Percentiles rank a stretch among this genome's conserved stretches.
These are phyloP conservation scores for Ruditapes philippinarum DNA, from an alignment of 1,140 invertebrate genomes.

Conservation along the genomic window DNA sequence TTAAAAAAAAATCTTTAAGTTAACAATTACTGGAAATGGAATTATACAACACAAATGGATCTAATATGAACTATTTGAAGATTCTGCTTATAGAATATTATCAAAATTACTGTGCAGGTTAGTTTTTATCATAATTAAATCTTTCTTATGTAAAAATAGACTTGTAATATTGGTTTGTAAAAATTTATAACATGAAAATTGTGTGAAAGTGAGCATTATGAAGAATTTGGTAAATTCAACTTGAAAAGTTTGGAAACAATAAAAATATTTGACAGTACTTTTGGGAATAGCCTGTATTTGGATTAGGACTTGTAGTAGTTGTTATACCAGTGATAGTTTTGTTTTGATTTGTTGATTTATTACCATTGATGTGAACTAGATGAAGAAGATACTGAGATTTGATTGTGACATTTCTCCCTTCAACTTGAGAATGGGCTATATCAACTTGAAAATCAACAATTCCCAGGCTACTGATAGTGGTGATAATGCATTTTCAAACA, in stretches of 20 bases:
- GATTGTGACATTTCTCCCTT: conserved; percentile 1
- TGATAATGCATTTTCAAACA: conserved; percentile 52
- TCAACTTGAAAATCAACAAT: conserved; percentile 44
- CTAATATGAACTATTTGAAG: conserved; percentile 46
- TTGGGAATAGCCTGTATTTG: conserved; percentile 38
- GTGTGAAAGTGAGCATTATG: not conserved
- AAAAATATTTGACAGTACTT: not conserved
- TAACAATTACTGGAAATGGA: conserved; percentile 30
- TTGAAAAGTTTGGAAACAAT: not conserved
- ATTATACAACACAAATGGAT: conserved; percentile 55
- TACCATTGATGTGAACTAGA: conserved; percentile 54
- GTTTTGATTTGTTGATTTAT: conserved; percentile 63
- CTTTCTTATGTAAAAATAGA: not conserved
- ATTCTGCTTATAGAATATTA: conserved; percentile 45
- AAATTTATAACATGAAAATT: too few relatives aligned
- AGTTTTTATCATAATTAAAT: not conserved
- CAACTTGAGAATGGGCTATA: conserved; percentile 38
- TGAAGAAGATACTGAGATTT: not conserved
- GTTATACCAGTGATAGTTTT: conserved; percentile 2
- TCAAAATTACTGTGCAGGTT: conserved; percentile 52
- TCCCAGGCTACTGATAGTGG: conserved; percentile 18
- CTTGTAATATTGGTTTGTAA: not conserved
- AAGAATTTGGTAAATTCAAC: not conserved
- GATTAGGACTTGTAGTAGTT: not conserved
- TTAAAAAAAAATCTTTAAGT: not conserved